phyloP scores from a whole-genome alignment of 2,888 invertebrate species.

The Panopea generosa region DNA sequence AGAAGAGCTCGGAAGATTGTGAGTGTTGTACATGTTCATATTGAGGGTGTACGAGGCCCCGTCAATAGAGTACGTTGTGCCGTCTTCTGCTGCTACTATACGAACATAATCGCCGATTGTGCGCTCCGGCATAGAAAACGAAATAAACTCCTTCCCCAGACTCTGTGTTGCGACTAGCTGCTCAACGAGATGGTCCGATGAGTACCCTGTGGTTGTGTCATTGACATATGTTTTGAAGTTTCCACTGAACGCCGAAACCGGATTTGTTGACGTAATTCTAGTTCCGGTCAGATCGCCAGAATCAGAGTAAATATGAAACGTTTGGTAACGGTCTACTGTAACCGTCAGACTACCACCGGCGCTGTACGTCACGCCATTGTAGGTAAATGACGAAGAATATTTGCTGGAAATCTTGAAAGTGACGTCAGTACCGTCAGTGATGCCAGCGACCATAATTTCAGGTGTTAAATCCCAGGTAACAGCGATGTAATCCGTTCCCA shows the following conservation, averaged over 20 bases:
- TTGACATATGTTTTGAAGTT: constrained; percentile 67
- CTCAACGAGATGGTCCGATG: constrained; percentile 74
- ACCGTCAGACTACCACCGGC: constrained; percentile 55
- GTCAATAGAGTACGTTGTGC: constrained; percentile 31
- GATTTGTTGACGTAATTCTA: constrained; percentile 60
- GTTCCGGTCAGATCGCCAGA: constrained; percentile 75
- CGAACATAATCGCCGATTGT: constrained; percentile 70
- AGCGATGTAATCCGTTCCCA: constrained; percentile 68
- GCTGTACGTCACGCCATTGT: constrained; percentile 49
- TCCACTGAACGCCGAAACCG: constrained; percentile 73
- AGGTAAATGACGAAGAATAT: constrained; percentile 21
- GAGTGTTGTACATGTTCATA: constrained; percentile 37
- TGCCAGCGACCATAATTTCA: constrained; percentile 53
- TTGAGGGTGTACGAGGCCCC: constrained; percentile 30
- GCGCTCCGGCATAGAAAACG: constrained; percentile 71
- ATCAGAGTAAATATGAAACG: constrained; percentile 60
- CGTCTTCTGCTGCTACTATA: constrained; percentile 62
- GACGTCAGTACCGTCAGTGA: constrained; percentile 55
- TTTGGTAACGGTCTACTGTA: constrained; percentile 57
- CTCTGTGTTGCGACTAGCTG: constrained; percentile 70
- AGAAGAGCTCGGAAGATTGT: constrained; percentile 44
- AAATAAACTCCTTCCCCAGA: constrained; percentile 75
- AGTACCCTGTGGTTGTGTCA: constrained; percentile 30
- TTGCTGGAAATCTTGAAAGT: constrained; percentile 51
- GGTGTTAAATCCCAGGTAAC: constrained; percentile 50